These are phyloP conservation scores for Varanus komodoensis DNA, from an alignment of 2,113 vertebrate genomes.

Conservation along the genomic window DNA sequence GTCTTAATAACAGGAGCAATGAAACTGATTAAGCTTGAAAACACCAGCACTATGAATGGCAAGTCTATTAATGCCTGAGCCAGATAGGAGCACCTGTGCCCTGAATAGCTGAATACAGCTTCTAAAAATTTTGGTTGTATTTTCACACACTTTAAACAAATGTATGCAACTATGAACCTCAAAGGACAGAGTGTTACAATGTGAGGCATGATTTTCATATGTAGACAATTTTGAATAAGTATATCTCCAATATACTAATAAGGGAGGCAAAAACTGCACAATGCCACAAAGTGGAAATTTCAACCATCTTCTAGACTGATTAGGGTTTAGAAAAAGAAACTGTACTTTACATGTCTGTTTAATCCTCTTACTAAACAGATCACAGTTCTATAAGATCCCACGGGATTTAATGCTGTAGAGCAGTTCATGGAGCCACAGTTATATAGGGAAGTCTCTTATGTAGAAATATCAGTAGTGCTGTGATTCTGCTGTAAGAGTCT, in stretches of 20 bases:
- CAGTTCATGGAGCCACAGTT: background rate
- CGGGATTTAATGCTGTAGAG: background rate
- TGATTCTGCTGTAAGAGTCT: background rate
- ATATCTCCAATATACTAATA: background rate
- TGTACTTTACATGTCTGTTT: background rate
- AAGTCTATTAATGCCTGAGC: background rate
- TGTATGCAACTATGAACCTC: background rate
- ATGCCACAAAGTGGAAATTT: background rate
- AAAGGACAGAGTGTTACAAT: background rate
- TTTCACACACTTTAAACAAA: conserved; percentile 1
- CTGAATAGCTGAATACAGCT: background rate
- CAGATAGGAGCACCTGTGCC: background rate
- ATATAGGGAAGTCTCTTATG: background rate
- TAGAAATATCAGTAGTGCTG: background rate
- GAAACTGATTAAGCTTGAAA: background rate
- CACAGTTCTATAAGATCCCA: background rate
- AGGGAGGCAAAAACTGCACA: too few relatives aligned
- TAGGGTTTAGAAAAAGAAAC: background rate
- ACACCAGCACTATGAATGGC: background rate
- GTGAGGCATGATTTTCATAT: background rate
- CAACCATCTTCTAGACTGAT: background rate
- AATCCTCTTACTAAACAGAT: background rate
- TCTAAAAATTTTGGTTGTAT: background rate
- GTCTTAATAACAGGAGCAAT: conserved; percentile 11
- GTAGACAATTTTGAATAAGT: background rate